These are phyloP conservation scores for Entelurus aequoreus DNA, from an alignment of 2,113 vertebrate species.

Conservation along the genomic window DNA sequence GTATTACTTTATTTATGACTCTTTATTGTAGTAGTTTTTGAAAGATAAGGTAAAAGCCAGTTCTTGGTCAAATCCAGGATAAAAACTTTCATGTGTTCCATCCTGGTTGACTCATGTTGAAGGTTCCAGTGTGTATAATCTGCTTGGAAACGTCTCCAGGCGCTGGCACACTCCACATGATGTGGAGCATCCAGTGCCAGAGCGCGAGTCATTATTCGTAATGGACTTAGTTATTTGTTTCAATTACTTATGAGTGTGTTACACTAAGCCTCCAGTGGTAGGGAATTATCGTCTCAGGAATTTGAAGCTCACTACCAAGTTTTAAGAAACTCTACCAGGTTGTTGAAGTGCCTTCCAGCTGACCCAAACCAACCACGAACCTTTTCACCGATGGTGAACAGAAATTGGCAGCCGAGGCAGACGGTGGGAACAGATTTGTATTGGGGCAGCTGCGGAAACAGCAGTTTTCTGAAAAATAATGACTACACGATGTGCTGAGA, in stretches of 20 bases:
- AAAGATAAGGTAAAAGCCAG: too few species aligned
- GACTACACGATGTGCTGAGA: slow-evolving; percentile 34
- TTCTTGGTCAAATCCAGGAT: neutral
- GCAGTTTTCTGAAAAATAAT: slow-evolving; percentile 30
- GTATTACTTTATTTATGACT: too few species aligned
- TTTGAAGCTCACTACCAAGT: neutral
- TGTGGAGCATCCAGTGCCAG: slow-evolving; percentile 36
- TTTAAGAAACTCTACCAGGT: too few species aligned
- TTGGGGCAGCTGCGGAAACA: slow-evolving; percentile 23
- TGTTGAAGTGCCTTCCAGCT: too few species aligned
- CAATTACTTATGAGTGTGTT: slow-evolving; percentile 44
- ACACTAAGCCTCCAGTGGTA: slow-evolving; percentile 26
- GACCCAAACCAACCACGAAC: too few species aligned
- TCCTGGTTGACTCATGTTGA: slow-evolving; percentile 46
- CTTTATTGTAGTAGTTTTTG: too few species aligned
- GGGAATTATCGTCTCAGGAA: slow-evolving; percentile 29
- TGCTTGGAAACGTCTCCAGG: slow-evolving; percentile 56
- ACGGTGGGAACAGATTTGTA: slow-evolving; percentile 20
- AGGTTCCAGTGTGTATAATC: slow-evolving; percentile 15
- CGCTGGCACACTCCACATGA: slow-evolving; percentile 34
- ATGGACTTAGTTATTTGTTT: slow-evolving; percentile 47
- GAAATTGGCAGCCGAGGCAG: slow-evolving; percentile 11
- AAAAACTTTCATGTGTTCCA: slow-evolving; percentile 38
- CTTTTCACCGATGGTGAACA: neutral
- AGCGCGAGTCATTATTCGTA: slow-evolving; percentile 45